phyloP scores from a whole-genome alignment of 2,888 invertebrate species.

The Hemithea aestivaria region DNA sequence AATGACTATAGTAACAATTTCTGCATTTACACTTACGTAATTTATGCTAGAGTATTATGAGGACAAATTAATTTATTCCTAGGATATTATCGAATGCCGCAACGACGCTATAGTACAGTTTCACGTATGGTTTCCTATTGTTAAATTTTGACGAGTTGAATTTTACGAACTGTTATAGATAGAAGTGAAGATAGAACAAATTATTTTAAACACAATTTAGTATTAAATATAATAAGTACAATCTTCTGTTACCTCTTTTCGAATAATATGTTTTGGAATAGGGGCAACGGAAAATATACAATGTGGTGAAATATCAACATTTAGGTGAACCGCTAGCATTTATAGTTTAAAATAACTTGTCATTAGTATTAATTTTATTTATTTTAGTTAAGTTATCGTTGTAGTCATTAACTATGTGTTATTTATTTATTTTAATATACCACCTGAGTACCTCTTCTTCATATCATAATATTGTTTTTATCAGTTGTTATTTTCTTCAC shows the following conservation, averaged over 20 bases:
- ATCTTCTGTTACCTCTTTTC: conserved; percentile 77
- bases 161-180: conserved; percentile 23
- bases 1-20: conserved; percentile 35
- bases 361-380: conserved; percentile 78
- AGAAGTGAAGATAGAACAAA: conserved; percentile 39
- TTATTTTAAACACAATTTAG: conserved; percentile 50
- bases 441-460: conserved; percentile 77
- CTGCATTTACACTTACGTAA: conserved; percentile 28
- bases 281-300: conserved; percentile 74
- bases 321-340: conserved; percentile 72
- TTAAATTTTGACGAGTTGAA: conserved; percentile 28
- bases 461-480: conserved; percentile 52
- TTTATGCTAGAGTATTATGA: conserved; percentile 35
- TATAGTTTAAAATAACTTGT: conserved; percentile 76
- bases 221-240: conserved; percentile 66
- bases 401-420: conserved; percentile 64
- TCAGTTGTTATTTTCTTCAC: conserved; percentile 32
- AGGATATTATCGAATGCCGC: conserved; percentile 31
- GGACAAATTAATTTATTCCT: conserved; percentile 29
- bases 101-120: conserved; percentile 44
- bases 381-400: conserved; percentile 64
- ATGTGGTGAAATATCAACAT: conserved; percentile 55
- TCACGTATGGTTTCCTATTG: conserved; percentile 41
- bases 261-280: conserved; percentile 55
- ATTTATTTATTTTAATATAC: conserved; percentile 68